Evolutionary conservation across 64 coral and sea anemone genomes (phyloP).

Genomic region (Montipora cactus): DNA sequence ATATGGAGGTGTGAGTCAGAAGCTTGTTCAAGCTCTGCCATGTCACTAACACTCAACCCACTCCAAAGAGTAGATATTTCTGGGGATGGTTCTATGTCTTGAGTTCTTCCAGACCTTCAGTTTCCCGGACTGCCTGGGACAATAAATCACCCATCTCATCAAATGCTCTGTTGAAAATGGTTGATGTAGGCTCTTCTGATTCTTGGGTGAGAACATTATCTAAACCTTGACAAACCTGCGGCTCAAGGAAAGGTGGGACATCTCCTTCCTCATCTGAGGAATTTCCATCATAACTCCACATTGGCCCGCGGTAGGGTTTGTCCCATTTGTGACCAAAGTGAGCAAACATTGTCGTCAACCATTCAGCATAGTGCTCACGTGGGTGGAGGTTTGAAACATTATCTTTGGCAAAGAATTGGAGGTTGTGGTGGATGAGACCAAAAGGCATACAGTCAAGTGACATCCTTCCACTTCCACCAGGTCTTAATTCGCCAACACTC

Average conservation of each 20-base stretch:
- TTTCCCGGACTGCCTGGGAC: neutral
- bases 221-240: no score
- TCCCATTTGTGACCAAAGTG: slow-evolving; percentile 76
- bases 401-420: slow-evolving; percentile 41
- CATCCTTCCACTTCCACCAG: neutral
- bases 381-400: neutral
- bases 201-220: no score
- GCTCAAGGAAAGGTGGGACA: neutral
- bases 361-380: slow-evolving; percentile 43
- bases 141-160: neutral
- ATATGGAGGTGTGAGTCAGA: neutral
- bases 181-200: no score
- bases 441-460: slow-evolving; percentile 56
- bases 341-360: slow-evolving; percentile 66
- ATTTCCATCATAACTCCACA: slow-evolving; percentile 30
- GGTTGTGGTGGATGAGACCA: slow-evolving; percentile 63
- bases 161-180: no score
- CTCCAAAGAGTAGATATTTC: slow-evolving; percentile 2
- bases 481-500: neutral
- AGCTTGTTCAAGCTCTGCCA: neutral
- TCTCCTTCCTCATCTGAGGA: neutral
- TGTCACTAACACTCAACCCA: neutral
- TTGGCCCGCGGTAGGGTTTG: slow-evolving; percentile 18
- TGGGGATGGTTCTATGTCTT: neutral
- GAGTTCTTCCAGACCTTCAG: neutral